Percentiles rank a stretch among this genome's conserved stretches.
Evolutionary conservation across 2,113 vertebrate genomes (phyloP).

Genomic region (Ctenomys sociabilis): DNA sequence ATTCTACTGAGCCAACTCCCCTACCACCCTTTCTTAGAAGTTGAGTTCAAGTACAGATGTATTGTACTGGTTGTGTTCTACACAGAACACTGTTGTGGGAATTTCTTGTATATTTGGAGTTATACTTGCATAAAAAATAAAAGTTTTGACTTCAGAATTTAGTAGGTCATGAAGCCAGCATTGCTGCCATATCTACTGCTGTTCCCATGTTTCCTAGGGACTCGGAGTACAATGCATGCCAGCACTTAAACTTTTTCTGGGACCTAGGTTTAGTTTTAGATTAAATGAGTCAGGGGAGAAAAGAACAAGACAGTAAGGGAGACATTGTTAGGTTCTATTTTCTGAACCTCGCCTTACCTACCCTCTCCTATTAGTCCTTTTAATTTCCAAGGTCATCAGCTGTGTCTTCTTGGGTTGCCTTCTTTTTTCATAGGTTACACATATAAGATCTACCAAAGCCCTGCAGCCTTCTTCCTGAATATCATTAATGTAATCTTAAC

Average conservation of each 20-base stretch:
- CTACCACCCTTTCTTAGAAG: no score
- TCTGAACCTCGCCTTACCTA: not conserved
- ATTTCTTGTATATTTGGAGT: not conserved
- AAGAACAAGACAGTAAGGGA: not conserved
- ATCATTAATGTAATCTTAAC: slow-evolving; percentile 94
- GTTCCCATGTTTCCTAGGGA: not conserved
- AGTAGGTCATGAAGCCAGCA: not conserved
- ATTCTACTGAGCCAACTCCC: no score
- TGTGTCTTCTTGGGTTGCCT: not conserved
- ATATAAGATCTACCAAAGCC: slow-evolving; percentile 95
- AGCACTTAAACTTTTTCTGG: not conserved
- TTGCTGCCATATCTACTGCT: not conserved
- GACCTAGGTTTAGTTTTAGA: no score
- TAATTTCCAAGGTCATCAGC: not conserved
- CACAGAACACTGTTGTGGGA: no score
- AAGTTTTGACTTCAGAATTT: not conserved
- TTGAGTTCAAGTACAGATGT: slow-evolving; percentile 65
- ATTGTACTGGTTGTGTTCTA: not conserved
- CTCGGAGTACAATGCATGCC: not conserved
- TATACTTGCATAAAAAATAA: not conserved
- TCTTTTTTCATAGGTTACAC: slow-evolving; percentile 84
- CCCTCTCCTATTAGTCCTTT: not conserved
- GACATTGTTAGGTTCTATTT: not conserved
- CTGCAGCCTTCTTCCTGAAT: slow-evolving; percentile 96
- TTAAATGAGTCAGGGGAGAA: not conserved